phyloP scores from a whole-genome alignment of 2,113 vertebrate species.

The Esox niger region DNA sequence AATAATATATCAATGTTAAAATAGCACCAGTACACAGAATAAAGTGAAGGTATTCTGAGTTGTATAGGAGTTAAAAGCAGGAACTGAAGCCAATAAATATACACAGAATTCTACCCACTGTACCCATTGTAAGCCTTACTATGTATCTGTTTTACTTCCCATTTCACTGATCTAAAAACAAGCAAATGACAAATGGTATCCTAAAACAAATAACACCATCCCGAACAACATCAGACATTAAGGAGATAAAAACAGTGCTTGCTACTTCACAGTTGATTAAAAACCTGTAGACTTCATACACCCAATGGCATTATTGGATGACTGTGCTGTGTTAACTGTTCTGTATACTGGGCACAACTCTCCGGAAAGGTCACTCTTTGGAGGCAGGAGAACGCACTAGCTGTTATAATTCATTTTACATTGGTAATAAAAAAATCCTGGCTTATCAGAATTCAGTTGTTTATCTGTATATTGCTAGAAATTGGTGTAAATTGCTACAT shows the following conservation, averaged over 20 bases:
- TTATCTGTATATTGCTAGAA: not conserved
- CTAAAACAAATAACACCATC: not conserved
- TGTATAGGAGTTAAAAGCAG: conserved; percentile 14
- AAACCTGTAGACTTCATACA: not conserved
- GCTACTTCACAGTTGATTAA: conserved; percentile 7
- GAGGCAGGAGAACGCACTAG: conserved; percentile 9
- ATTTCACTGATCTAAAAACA: not conserved
- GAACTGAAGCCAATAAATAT: conserved; percentile 37
- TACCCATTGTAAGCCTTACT: conserved; percentile 1
- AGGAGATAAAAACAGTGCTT: not conserved
- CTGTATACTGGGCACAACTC: not conserved
- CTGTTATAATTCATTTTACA: not conserved
- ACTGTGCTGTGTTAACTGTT: not conserved
- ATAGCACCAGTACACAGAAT: conserved; percentile 8
- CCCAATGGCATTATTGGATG: conserved; percentile 1
- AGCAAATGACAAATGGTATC: not conserved
- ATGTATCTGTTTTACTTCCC: not conserved
- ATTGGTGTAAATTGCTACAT: not conserved
- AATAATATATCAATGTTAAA: too few species aligned
- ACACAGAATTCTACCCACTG: conserved; percentile 10
- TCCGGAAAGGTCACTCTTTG: conserved; percentile 9
- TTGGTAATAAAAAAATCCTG: not conserved
- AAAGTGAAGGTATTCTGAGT: conserved; percentile 12
- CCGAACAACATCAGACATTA: not conserved
- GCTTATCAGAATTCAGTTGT: not conserved